Percentiles rank a stretch among this genome's conserved stretches.
Conservation (phyloP, 1,140 invertebrate species). For the Drosophila simulans region DNA sequence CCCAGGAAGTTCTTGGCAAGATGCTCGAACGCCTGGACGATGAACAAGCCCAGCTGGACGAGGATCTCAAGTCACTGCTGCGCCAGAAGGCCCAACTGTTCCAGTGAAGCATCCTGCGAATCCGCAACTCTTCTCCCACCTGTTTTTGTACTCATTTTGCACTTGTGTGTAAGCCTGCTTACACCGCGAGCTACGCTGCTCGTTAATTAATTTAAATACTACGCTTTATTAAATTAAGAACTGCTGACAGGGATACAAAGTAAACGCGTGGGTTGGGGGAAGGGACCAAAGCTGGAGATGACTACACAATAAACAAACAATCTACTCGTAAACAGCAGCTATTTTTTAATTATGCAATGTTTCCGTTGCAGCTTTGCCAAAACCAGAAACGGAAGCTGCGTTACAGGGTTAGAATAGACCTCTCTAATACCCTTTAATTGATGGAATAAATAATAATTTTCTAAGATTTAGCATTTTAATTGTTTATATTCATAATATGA, state of each 20-base stretch:
- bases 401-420: neutral
- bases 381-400: slow-evolving; percentile 19
- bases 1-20: neutral
- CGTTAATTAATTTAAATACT: slow-evolving; percentile 57
- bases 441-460: too few relatives aligned
- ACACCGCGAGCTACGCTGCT: slow-evolving; percentile 9
- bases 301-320: slow-evolving; percentile 61
- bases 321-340: slow-evolving; percentile 61
- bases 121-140: neutral
- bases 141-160: neutral
- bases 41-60: slow-evolving; percentile 9
- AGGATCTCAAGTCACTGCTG: slow-evolving; percentile 6
- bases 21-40: slow-evolving; percentile 15
- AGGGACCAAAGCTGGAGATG: slow-evolving; percentile 13
- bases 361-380: slow-evolving; percentile 42
- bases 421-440: neutral
- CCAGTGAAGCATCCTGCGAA: neutral
- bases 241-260: slow-evolving; percentile 8
- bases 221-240: slow-evolving; percentile 55
- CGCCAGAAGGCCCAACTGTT: slow-evolving; percentile 3
- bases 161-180: slow-evolving; percentile 8
- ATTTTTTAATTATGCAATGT: slow-evolving; percentile 76
- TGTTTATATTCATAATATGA: neutral
- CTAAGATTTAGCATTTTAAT: too few relatives aligned
- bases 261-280: neutral